Evolutionary conservation across 2,888 invertebrate species (phyloP).

Genomic region (Alloplasta piceator): DNA sequence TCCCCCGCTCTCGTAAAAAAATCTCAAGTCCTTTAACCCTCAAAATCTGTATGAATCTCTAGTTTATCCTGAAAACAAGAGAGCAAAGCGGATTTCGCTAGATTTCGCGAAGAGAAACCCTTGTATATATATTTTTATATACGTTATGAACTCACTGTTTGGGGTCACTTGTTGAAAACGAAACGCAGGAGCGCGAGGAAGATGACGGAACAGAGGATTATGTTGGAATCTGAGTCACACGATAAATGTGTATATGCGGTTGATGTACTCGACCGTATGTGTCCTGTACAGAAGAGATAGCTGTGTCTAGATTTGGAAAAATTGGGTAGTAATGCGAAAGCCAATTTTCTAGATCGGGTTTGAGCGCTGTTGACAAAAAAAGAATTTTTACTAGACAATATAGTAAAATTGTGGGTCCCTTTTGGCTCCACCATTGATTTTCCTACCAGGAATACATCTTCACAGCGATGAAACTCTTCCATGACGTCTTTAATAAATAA

Average conservation of each 20-base stretch:
- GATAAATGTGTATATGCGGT: not conserved
- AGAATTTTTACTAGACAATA: too few species aligned
- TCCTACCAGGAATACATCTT: too few species aligned
- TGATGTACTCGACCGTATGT: not conserved
- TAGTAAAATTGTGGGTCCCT: too few species aligned
- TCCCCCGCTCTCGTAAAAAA: conserved; percentile 6
- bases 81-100: conserved; percentile 38
- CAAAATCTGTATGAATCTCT: conserved; percentile 43
- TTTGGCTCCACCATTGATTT: too few species aligned
- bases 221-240: conserved; percentile 18
- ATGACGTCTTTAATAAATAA: too few species aligned
- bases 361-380: too few species aligned
- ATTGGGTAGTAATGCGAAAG: too few species aligned
- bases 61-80: conserved; percentile 16
- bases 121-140: not conserved
- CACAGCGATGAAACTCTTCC: too few species aligned
- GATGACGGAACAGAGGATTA: conserved; percentile 11
- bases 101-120: conserved; percentile 22
- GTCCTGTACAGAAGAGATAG: not conserved
- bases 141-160: not conserved
- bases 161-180: conserved; percentile 10
- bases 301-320: too few species aligned
- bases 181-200: not conserved
- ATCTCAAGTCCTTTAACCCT: conserved; percentile 32
- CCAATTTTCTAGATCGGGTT: too few species aligned